phyloP scores from a whole-genome alignment of 37 sponge, comb jelly and placozoan genomes.

The Diacarnus erythraeanus region DNA sequence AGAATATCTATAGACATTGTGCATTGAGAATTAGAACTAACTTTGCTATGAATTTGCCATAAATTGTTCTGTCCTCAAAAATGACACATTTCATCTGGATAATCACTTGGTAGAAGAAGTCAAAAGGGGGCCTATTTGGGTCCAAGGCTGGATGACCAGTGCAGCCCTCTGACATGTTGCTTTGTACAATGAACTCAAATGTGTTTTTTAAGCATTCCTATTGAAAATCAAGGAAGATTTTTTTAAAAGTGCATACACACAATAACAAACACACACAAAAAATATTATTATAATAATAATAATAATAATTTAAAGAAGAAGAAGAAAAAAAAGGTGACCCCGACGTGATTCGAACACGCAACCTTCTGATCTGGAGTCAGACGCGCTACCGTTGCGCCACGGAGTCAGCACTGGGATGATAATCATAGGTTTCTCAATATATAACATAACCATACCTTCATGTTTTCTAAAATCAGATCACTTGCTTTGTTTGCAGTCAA shows the following conservation, averaged over 20 bases:
- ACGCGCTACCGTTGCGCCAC: conserved; percentile 97
- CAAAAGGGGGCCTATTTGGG: conserved; percentile 34
- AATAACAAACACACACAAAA: background rate
- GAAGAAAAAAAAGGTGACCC: conserved; percentile 58
- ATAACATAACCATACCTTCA: conserved; percentile 61
- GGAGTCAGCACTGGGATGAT: conserved; percentile 45
- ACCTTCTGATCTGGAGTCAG: conserved; percentile 98
- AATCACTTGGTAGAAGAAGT: conserved; percentile 67
- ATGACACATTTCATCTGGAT: conserved; percentile 46
- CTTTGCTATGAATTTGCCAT: conserved; percentile 45
- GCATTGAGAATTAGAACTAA: conserved; percentile 2
- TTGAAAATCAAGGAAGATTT: background rate
- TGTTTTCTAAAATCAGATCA: conserved; percentile 46
- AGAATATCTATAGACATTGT: background rate
- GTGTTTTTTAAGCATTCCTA: conserved; percentile 74
- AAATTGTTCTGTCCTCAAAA: conserved; percentile 57
- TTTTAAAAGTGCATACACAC: too few species aligned
- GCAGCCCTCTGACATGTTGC: conserved; percentile 24
- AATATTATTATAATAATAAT: background rate
- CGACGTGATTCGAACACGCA: conserved; percentile 96
- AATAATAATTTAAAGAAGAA: background rate
- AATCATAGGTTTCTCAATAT: background rate
- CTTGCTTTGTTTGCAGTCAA: conserved; percentile 18
- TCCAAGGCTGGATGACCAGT: conserved; percentile 10
- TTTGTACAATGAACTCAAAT: conserved; percentile 72